phyloP scores from a whole-genome alignment of 2,113 vertebrate species.

The Nicator chloris region DNA sequence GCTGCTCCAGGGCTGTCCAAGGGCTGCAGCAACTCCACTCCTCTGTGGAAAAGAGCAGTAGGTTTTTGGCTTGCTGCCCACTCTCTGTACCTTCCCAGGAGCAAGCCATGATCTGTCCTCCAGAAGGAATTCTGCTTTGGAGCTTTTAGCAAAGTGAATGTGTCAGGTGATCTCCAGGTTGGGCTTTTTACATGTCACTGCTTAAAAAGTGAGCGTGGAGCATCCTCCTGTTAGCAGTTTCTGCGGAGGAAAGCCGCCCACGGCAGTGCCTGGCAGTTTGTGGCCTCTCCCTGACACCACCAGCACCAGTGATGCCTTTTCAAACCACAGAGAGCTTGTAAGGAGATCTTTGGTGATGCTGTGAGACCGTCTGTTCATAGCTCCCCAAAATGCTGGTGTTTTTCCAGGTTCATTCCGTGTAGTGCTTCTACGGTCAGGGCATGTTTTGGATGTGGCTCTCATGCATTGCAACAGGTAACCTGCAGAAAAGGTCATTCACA shows the following conservation, averaged over 20 bases:
- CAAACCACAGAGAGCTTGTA: background rate
- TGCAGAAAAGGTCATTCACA: too few species aligned
- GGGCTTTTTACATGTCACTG: background rate
- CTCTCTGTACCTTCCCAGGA: background rate
- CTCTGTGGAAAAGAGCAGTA: background rate
- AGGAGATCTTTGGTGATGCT: background rate
- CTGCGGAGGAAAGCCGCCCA: background rate
- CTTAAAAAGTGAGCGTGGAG: fast-evolving
- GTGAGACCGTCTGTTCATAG: background rate
- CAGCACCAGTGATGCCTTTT: background rate
- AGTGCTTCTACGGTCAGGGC: background rate
- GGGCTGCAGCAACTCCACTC: background rate
- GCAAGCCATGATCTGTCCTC: fast-evolving
- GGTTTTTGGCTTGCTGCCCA: background rate
- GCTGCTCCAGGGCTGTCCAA: background rate
- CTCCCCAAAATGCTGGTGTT: background rate
- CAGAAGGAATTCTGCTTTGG: background rate
- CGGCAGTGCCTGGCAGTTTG: background rate
- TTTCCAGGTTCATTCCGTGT: background rate
- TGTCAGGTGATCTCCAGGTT: background rate
- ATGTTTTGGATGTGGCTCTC: background rate
- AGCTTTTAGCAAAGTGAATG: background rate
- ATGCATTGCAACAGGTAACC: too few species aligned
- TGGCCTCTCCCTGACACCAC: background rate
- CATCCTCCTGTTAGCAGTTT: fast-evolving